These are phyloP conservation scores for Thalassophryne amazonica DNA, from an alignment of 2,797 vertebrate genomes.

Conservation along the genomic window DNA sequence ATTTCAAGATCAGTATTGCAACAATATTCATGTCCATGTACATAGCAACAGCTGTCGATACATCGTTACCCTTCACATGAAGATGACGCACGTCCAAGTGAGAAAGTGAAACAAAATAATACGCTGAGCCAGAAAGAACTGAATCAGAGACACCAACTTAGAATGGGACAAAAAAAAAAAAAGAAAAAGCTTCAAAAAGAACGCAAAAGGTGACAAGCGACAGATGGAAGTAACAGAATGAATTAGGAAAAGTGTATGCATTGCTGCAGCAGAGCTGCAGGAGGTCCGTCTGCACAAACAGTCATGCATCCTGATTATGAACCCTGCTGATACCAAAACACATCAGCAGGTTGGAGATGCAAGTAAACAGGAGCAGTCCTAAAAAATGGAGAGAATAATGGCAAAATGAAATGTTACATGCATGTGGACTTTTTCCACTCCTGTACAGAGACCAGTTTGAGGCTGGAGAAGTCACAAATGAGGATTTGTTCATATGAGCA, in stretches of 20 bases:
- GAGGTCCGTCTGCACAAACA: conserved; percentile 26
- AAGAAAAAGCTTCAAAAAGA: background rate
- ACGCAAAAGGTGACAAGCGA: background rate
- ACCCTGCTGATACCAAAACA: conserved; percentile 32
- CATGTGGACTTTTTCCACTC: no score
- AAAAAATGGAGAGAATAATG: no score
- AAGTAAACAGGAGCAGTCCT: no score
- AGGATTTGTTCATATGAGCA: no score
- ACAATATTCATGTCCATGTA: no score
- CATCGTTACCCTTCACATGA: no score
- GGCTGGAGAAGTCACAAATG: no score
- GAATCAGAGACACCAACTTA: background rate
- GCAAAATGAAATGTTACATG: no score
- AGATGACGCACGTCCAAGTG: background rate
- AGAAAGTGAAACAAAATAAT: background rate
- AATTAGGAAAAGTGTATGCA: conserved; percentile 16
- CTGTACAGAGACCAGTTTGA: no score
- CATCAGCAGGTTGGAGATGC: no score
- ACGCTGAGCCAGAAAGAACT: background rate
- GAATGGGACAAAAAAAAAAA: background rate
- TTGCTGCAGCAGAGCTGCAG: conserved; percentile 18
- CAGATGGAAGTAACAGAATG: conserved; percentile 1
- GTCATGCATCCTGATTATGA: conserved; percentile 62
- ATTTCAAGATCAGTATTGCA: no score
- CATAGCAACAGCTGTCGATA: no score